Evolutionary conservation across 2,888 invertebrate genomes (phyloP).

Genomic region (Deilephila porcellus): DNA sequence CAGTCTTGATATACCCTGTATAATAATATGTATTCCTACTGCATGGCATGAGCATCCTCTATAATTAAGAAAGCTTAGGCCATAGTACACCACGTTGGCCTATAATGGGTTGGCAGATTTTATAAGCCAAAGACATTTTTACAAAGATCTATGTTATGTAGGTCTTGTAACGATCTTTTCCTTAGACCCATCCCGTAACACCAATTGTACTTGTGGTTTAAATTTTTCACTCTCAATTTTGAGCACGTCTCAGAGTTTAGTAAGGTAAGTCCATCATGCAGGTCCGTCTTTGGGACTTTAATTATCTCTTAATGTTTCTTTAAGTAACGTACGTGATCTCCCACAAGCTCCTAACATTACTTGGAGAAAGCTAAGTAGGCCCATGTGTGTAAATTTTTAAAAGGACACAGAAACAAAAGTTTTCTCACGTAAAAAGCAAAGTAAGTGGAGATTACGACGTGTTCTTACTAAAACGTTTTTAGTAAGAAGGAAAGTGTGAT

Average conservation of each 20-base stretch:
- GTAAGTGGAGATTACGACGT: neutral
- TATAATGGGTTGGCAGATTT: no score
- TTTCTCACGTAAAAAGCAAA: constrained; percentile 4
- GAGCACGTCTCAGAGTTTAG: neutral
- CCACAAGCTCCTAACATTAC: neutral
- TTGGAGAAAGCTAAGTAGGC: constrained; percentile 14
- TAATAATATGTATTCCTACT: no score
- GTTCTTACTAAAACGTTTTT: neutral
- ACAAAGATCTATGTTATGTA: no score
- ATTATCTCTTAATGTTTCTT: neutral
- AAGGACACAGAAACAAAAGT: constrained; percentile 23
- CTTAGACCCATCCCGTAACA: no score
- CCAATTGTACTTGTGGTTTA: no score
- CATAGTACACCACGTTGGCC: no score
- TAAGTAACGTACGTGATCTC: constrained; percentile 3
- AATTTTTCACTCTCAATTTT: no score
- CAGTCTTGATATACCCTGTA: no score
- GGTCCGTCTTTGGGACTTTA: neutral
- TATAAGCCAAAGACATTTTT: no score
- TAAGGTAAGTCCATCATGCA: neutral
- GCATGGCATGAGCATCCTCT: no score
- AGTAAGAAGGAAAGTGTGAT: neutral
- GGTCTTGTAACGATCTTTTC: no score
- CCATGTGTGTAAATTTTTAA: constrained; percentile 22
- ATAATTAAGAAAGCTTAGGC: no score